These are phyloP conservation scores for Sicus ferrugineus DNA, from an alignment of 2,888 invertebrate species.

Conservation along the genomic window DNA sequence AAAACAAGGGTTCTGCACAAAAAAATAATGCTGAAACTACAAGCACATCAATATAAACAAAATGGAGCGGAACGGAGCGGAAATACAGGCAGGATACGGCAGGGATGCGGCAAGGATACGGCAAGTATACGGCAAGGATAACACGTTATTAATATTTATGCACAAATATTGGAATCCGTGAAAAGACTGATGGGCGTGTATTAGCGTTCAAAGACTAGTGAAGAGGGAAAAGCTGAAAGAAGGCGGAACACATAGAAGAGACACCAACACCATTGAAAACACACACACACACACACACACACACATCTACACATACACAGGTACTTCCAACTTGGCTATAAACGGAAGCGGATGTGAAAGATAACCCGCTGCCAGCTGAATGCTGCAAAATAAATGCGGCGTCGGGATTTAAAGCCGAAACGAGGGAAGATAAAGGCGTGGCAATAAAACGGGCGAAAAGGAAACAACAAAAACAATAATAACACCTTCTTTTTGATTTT, in stretches of 20 bases:
- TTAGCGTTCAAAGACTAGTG: neutral
- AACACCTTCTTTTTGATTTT: too few species aligned
- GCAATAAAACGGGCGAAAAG: neutral
- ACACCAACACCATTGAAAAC: conserved; percentile 1
- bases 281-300: conserved; percentile 1
- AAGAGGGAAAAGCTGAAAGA: neutral
- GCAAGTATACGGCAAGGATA: conserved; percentile 14
- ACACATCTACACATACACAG: neutral
- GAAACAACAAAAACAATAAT: conserved; percentile 3
- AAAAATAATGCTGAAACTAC: conserved; percentile 13
- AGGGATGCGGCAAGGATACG: neutral
- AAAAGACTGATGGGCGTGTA: conserved; percentile 33
- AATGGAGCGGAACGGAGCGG: too few species aligned
- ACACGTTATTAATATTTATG: conserved; percentile 34
- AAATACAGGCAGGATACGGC: too few species aligned
- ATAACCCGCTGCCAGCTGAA: conserved; percentile 36
- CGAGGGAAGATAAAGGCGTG: neutral
- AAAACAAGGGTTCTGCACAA: too few species aligned
- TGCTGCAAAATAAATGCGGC: conserved; percentile 21
- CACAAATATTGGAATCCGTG: conserved; percentile 31
- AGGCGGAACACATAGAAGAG: neutral
- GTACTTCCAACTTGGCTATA: neutral
- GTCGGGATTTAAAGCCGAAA: conserved; percentile 15
- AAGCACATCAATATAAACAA: conserved; percentile 18
- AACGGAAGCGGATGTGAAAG: conserved; percentile 19